Evolutionary conservation across 1,140 invertebrate species (phyloP), one percentile per base, ranked within the genome.

Genomic region (Nylanderia fulva): DNA sequence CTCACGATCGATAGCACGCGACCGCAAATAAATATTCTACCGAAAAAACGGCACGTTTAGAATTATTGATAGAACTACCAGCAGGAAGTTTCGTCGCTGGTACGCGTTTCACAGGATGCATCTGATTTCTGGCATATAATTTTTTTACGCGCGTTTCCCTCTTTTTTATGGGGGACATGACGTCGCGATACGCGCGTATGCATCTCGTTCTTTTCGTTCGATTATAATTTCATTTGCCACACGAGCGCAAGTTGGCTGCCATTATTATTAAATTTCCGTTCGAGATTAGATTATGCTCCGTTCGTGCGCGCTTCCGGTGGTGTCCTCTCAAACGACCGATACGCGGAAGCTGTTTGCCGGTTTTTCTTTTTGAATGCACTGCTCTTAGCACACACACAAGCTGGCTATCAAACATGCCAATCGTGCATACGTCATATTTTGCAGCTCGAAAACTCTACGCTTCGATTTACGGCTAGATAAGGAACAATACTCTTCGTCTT

Each of bases 401-500:
- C 29, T 39, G 64, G 27, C 15, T 71, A 80, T 80, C 52, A 42
- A 71, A 42, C 77, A 39, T 71, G 77, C 77, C 77, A 71, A 80
- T 80, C 77, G 66, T 42, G 36, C 66, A 71, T 58, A 71, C 64
- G 77, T 80, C 77, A 71, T 56, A 48, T 71, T 42, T 71, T 11
- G 21, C 48, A 61, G 45, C n/a, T 29, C 45, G 2, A 39, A 42
- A 77, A 52, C 60, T 48, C 15, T 42, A 42, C 33, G 48, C 36
- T 29, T 42, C 77, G 64, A 80, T 71, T 13, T 36, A 52, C 60
- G 29, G 24, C 33, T 52, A 29, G 76, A 80, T 80, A 80, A 80
- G 48, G 48, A 80, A 80, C 76, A 80, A 80, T 80, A 39, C 63
- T 69, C 76, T n/a, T 80, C 63, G 63, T 39, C 76, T 80, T 80